Evolutionary conservation across 1,140 invertebrate species (phyloP), one percentile per base, ranked within the genome.

Genomic region (Lepeophtheirus salmonis): DNA sequence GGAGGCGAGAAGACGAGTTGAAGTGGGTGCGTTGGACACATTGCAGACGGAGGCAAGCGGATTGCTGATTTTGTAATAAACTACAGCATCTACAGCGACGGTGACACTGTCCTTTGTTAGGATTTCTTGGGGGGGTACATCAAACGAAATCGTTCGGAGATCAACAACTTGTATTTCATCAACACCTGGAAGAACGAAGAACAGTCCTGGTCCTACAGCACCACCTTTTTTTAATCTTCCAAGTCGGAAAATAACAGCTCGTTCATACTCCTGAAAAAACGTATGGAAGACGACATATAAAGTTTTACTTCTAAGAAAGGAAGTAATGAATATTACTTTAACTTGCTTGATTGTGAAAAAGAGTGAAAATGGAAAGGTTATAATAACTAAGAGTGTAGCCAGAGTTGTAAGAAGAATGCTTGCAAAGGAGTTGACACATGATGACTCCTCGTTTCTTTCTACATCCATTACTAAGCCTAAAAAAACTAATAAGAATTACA

Each of bases 41-140:
- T 67, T 67, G 51, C 64, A 63, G 25, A 75, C 69, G n/a, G 74
- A 73, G 13, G 74, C 67, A 3, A 72, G 75, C 1, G 77, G 74
- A 66, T 78, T 73, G 64, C 64, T 73, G 41, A 79, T 72, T 51
- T 74, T 67, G 66, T 76, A 79, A 65, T 78, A 79, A 17, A 79
- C 74, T 52, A 74, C 73, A 20, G 68, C 68, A 63, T 69, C 68
- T 18, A 68, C 69, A 41, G 67, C 65, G 49, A 70, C 67, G 56
- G 69, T 70, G 50, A 70, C 73, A 56, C 72, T 73, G 69, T 79
- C 77, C 67, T 76, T 77, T 24, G 76, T 76, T 61, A 79, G 66
- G 60, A 79, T 75, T 73, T 77, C 74, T 64, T 75, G 73, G 13
- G 74, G 74, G 16, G 74, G 74, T 1, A 74, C 73, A 66, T 74